Conservation (phyloP, 2,797 vertebrate species). For the Furcifer pardalis region DNA sequence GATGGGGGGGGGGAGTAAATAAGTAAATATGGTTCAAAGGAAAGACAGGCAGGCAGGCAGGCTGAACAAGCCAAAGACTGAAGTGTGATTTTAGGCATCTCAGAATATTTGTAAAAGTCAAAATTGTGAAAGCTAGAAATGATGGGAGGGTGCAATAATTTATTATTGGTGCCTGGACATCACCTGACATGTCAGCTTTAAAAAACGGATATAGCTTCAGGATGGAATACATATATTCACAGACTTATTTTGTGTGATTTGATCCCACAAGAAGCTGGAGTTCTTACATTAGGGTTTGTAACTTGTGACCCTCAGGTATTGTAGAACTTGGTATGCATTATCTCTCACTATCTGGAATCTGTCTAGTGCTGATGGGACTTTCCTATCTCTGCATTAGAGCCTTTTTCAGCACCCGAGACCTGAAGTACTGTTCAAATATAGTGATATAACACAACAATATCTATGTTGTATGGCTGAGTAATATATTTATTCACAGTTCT, state of each 20-base stretch:
- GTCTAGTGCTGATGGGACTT: no score
- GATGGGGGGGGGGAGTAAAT: neutral
- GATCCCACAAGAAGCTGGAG: neutral
- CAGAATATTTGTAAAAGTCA: neutral
- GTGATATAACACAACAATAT: no score
- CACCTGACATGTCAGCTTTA: neutral
- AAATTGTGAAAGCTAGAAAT: neutral
- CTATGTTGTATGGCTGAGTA: no score
- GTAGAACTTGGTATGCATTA: no score
- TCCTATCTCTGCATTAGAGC: no score
- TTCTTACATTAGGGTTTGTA: neutral
- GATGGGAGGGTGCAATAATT: neutral
- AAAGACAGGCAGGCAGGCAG: neutral
- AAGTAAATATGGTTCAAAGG: constrained; percentile 8
- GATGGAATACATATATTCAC: neutral
- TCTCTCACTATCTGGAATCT: no score
- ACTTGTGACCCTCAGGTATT: neutral
- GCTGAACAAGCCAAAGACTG: neutral
- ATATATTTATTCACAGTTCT: no score
- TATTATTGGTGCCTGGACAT: neutral
- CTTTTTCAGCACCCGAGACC: no score
- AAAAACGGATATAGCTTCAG: neutral
- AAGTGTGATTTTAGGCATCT: neutral
- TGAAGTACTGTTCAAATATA: no score
- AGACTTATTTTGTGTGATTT: neutral